Conservation (phyloP, 2,113 vertebrate genomes). For the Dolichotis patagonum region DNA sequence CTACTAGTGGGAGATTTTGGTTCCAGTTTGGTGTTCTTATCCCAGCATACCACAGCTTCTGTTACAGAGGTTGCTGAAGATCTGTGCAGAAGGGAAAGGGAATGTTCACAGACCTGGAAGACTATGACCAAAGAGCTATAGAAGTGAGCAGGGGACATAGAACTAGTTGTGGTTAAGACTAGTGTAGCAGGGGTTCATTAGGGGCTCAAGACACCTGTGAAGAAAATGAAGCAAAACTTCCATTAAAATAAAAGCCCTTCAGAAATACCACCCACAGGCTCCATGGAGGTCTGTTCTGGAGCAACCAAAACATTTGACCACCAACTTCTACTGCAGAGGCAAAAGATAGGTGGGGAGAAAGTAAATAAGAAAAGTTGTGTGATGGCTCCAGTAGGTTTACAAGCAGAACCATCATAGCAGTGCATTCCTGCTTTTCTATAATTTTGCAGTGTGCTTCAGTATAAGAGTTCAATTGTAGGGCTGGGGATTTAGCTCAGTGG, state of each 20-base stretch:
- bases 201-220: slow-evolving; percentile 33
- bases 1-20: slow-evolving; percentile 54
- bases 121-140: slow-evolving; percentile 39
- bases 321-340: neutral
- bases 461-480: slow-evolving; percentile 7
- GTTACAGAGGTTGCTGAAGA: neutral
- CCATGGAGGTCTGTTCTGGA: neutral
- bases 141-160: neutral
- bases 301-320: neutral
- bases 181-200: slow-evolving; percentile 7
- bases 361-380: slow-evolving; percentile 17
- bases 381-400: neutral
- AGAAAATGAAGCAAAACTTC: slow-evolving; percentile 61
- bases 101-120: neutral
- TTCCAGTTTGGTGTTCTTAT: slow-evolving; percentile 47
- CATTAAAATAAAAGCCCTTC: slow-evolving; percentile 57
- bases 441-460: neutral
- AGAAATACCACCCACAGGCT: neutral
- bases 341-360: neutral
- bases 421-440: neutral
- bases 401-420: neutral
- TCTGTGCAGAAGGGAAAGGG: neutral
- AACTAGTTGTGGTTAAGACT: slow-evolving; percentile 48
- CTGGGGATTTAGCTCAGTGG: too few species aligned
- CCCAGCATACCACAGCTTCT: slow-evolving; percentile 15